Conservation (phyloP, 2,113 vertebrate species). For the Mustelus asterias region DNA sequence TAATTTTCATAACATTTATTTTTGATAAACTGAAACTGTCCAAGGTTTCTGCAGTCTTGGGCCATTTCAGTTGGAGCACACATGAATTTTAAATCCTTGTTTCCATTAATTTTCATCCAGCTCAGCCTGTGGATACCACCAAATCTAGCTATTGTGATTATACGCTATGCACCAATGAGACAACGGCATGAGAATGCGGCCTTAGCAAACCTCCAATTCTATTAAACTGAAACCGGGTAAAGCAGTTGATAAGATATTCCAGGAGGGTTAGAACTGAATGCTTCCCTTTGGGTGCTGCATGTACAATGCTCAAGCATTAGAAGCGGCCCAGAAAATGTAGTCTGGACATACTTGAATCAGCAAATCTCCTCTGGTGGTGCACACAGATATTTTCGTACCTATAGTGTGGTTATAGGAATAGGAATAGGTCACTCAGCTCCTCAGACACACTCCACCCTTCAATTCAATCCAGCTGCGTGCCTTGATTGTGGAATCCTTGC, state of each 20-base stretch:
- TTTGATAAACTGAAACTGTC: background rate
- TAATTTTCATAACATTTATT: background rate
- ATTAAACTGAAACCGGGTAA: background rate
- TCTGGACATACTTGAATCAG: background rate
- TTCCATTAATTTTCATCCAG: background rate
- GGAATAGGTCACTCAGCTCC: no score
- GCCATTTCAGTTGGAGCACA: background rate
- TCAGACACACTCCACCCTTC: background rate
- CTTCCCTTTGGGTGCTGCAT: background rate
- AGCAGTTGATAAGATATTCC: background rate
- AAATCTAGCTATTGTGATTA: background rate
- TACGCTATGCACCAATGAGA: background rate
- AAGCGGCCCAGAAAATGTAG: background rate
- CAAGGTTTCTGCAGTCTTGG: background rate
- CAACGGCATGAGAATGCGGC: background rate
- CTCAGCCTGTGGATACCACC: background rate
- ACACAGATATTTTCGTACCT: background rate
- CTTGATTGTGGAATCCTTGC: background rate
- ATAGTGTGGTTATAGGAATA: no score
- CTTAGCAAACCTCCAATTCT: background rate
- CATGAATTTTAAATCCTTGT: background rate
- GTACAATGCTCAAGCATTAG: background rate
- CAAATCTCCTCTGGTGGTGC: background rate
- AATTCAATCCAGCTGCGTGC: background rate
- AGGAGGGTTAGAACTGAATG: background rate